Conservation (phyloP, 2,797 vertebrate genomes). For the Gobio occitaniae region DNA sequence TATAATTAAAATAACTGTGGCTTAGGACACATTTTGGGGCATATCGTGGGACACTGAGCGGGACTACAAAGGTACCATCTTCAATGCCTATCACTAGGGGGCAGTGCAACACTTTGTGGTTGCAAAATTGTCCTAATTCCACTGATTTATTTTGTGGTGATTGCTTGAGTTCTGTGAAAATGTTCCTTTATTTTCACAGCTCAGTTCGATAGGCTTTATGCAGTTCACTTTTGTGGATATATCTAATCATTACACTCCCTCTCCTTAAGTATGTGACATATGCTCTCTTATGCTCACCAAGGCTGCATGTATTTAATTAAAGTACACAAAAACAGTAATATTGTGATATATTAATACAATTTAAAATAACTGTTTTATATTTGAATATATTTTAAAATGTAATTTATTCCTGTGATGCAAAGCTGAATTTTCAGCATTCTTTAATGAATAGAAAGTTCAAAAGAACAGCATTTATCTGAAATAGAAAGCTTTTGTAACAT, state of each 20-base stretch:
- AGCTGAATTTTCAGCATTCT: no score
- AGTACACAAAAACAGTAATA: no score
- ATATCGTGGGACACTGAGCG: background rate
- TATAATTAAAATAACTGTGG: background rate
- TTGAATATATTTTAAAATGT: no score
- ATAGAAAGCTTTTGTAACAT: no score
- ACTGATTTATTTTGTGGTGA: background rate
- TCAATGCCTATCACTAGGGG: constrained; percentile 13
- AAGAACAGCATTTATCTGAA: no score
- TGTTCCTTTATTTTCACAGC: background rate
- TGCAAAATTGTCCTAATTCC: background rate
- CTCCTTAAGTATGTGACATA: background rate
- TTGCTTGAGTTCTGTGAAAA: background rate
- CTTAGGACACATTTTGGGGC: background rate
- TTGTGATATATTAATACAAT: no score
- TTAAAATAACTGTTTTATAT: no score
- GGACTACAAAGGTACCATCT: background rate
- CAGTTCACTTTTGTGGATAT: background rate
- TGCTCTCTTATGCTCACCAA: background rate
- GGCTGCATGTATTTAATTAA: no score
- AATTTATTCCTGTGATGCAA: no score
- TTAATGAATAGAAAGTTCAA: no score
- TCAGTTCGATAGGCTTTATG: background rate
- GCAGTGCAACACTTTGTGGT: constrained; percentile 29
- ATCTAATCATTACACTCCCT: background rate